phyloP scores from a whole-genome alignment of 2,888 invertebrate species.

The Agapostemon virescens region DNA sequence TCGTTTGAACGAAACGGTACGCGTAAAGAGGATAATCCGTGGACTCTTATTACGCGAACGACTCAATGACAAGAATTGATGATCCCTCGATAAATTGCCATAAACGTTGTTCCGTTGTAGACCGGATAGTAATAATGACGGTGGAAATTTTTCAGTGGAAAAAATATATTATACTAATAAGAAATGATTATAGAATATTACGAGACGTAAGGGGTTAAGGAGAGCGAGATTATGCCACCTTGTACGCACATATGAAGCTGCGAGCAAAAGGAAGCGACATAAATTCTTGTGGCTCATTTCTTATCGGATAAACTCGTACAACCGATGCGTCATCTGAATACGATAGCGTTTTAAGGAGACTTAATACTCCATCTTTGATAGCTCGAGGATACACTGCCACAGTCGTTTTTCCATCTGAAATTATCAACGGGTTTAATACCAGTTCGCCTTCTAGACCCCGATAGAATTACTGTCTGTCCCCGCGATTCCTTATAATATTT shows the following conservation, averaged over 20 bases:
- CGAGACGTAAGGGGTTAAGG: background rate
- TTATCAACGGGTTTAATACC: constrained; percentile 14
- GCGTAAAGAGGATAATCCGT: too few species aligned
- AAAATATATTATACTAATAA: background rate
- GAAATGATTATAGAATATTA: background rate
- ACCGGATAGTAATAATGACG: background rate
- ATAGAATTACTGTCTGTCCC: constrained; percentile 10
- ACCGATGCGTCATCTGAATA: constrained; percentile 25
- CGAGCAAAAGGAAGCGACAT: constrained; percentile 12
- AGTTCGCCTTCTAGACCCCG: background rate
- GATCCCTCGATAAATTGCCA: too few species aligned
- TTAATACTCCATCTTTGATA: constrained; percentile 15
- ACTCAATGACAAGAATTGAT: too few species aligned
- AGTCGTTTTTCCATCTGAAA: background rate
- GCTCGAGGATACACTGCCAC: background rate
- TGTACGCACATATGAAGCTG: background rate
- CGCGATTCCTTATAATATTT: background rate
- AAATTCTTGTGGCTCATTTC: constrained; percentile 32
- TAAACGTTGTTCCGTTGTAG: too few species aligned
- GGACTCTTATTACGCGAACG: too few species aligned
- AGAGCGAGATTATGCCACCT: background rate
- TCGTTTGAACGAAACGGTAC: too few species aligned
- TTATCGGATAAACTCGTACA: constrained; percentile 28
- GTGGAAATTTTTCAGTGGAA: background rate
- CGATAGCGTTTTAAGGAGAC: constrained; percentile 19